A percentile compares a stretch with the other conserved stretches of the same genome.
Evolutionary conservation across 2,113 vertebrate genomes (phyloP).

Genomic region (Electrona antarctica): DNA sequence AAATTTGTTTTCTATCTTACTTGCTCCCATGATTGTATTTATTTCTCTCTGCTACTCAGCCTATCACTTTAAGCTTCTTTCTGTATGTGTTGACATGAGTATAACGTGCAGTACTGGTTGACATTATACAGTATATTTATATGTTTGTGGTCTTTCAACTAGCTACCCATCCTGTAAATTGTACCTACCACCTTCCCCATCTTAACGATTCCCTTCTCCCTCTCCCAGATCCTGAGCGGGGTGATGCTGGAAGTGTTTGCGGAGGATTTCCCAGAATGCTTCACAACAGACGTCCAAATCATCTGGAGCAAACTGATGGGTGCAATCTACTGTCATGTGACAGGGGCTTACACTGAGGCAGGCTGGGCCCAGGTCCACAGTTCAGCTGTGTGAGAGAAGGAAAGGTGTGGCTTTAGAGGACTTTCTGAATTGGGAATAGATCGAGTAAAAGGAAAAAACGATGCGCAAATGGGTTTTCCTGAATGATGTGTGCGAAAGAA

Average conservation of each 20-base stretch:
- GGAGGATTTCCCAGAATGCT: constrained; percentile 89
- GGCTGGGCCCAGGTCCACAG: constrained; percentile 96
- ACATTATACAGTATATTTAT: too few relatives aligned
- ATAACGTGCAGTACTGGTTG: too few relatives aligned
- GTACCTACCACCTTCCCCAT: background rate
- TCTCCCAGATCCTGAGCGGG: constrained; percentile 86
- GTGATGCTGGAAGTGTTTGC: constrained; percentile 91
- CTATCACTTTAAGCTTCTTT: too few relatives aligned
- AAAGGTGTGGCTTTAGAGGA: constrained; percentile 26
- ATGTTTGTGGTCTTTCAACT: too few relatives aligned
- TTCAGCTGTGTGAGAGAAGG: constrained; percentile 84
- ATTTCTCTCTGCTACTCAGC: constrained; percentile 2
- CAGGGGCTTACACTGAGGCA: constrained; percentile 92
- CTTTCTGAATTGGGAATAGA: constrained; percentile 15
- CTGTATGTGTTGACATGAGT: too few relatives aligned
- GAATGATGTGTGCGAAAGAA: constrained; percentile 18
- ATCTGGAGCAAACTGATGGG: constrained; percentile 92
- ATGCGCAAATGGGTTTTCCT: too few relatives aligned
- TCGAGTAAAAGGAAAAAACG: background rate
- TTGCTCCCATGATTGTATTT: constrained; percentile 2
- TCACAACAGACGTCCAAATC: constrained; percentile 86
- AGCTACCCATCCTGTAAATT: background rate
- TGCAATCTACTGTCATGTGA: constrained; percentile 91
- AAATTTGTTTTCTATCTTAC: background rate
- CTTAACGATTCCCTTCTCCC: constrained; percentile 16